Base-by-base conservation (phyloP, 2,113 vertebrate species). In the Casuarius casuarius region DNA sequence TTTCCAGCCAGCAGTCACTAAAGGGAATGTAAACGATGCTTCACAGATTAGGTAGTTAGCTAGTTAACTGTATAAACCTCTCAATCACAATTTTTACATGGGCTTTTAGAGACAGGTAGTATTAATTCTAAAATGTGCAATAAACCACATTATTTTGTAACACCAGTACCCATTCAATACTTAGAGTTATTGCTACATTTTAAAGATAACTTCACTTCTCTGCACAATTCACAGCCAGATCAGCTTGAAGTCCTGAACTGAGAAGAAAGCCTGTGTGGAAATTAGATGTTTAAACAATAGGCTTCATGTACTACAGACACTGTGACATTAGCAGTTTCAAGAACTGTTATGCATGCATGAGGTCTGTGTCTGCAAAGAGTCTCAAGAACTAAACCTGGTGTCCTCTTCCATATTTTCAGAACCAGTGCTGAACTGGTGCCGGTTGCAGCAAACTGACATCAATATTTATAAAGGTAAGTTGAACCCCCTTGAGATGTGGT, bases 401-500 rank as follows among this genome's bases (percentile, higher is more conserved):
- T 51, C 15, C 25, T 59, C 54, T 80, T 80, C 65, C 9, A 0
- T 25, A 33, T 54, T 85, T 80, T 42, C 59, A 61, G 54, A 74
- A 54, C 17, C 1, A 0, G 40, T 19, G 59, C 62, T 73, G 70
- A 89, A 33, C 28, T 25, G 31, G 40, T 56, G 15, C 35, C 49
- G 78, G 42, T 51, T n/a, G 51, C 77, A 84, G 48, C 72, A 78
- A 61, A 84, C 3, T 1, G 11, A 29, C 26, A 33, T 9, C 65
- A 26, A 5, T 3, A 12, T 40, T 78, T 11, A 19, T 0, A 21
- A 26, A 79, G 15, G 44, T 4, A 62, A 63, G 52, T 44, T 8
- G 49, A 58, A 9, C 5, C 25, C 15, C 5, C 14, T 49, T 0
- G 1, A 33, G 17, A 48, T 58, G 94, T 40, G 75, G 5, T 7